A percentile compares a stretch with the other conserved stretches of the same genome.
phyloP scores from a whole-genome alignment of 2,797 vertebrate genomes.

The Oreochromis grahami region DNA sequence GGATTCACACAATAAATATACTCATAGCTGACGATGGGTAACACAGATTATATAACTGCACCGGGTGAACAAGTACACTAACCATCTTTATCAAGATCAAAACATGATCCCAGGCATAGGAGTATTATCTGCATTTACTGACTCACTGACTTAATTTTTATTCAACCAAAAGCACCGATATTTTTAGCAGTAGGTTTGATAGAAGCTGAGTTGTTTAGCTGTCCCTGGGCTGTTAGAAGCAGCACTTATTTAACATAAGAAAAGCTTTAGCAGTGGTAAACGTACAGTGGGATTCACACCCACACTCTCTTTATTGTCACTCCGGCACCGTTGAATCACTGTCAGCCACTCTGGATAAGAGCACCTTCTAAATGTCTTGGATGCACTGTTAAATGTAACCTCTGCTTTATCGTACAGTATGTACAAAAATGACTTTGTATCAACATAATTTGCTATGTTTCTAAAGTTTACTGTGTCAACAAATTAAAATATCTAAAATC shows the following conservation, averaged over 20 bases:
- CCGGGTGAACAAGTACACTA: background rate
- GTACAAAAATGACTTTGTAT: background rate
- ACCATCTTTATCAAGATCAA: background rate
- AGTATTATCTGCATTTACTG: background rate
- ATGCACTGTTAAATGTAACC: constrained; percentile 1
- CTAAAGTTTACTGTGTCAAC: background rate
- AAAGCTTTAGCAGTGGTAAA: constrained; percentile 22
- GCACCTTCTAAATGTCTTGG: constrained; percentile 9
- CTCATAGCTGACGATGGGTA: background rate
- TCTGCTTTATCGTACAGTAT: background rate
- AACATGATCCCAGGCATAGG: background rate
- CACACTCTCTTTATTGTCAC: constrained; percentile 48
- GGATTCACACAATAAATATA: background rate
- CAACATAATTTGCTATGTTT: background rate
- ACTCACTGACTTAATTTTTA: background rate
- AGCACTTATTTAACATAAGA: constrained; percentile 18
- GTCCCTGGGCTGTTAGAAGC: background rate
- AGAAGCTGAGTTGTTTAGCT: background rate
- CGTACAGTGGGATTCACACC: constrained; percentile 42
- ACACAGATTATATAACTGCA: background rate
- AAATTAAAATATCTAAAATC: background rate
- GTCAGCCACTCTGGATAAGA: constrained; percentile 30
- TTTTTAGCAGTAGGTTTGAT: background rate
- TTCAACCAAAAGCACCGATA: background rate
- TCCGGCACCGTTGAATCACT: constrained; percentile 42